Conservation (phyloP, 2,113 vertebrate genomes). For the Pheucticus melanocephalus region DNA sequence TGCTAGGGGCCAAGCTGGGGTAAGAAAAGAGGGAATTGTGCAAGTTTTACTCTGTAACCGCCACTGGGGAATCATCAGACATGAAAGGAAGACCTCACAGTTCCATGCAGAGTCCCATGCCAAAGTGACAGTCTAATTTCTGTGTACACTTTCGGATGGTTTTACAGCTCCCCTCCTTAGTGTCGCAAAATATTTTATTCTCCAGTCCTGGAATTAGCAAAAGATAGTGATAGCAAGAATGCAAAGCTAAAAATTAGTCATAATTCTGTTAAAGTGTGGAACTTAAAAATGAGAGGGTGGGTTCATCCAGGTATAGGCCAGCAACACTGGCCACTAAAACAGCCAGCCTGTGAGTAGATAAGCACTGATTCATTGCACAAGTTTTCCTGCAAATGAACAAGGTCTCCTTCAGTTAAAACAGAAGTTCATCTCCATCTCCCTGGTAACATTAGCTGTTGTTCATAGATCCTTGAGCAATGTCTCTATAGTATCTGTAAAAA, state of each 20-base stretch:
- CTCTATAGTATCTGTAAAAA: background rate
- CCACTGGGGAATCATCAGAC: background rate
- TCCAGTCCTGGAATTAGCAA: background rate
- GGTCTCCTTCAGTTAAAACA: background rate
- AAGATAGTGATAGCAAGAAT: background rate
- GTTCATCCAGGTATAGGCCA: background rate
- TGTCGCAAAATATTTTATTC: background rate
- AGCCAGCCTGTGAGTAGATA: background rate
- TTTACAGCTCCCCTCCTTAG: background rate
- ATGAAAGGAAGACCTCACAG: background rate
- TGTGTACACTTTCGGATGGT: background rate
- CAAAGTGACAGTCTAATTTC: background rate
- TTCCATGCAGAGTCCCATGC: background rate
- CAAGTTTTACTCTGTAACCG: background rate
- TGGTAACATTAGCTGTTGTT: background rate
- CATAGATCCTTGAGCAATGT: background rate
- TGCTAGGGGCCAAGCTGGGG: background rate
- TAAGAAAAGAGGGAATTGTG: background rate
- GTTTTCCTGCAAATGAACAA: background rate
- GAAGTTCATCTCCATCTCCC: background rate
- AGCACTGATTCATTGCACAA: background rate
- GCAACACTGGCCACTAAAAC: background rate
- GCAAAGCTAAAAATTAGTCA: background rate
- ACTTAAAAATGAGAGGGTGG: background rate
- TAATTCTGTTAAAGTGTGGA: background rate